Conservation (phyloP, 2,797 vertebrate species). For the Sphaeramia orbicularis region DNA sequence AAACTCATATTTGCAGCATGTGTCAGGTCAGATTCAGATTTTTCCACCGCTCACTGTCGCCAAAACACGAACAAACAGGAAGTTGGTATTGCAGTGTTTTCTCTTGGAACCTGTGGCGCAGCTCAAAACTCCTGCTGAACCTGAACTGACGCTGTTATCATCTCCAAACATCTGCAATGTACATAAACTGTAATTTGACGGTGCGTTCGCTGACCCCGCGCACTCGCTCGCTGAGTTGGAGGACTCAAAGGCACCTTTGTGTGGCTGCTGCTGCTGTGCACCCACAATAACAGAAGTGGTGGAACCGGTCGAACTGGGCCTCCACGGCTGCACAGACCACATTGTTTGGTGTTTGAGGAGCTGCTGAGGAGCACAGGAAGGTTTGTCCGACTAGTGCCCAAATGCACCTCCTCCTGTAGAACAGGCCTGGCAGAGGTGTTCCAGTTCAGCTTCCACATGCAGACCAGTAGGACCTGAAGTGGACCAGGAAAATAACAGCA, state of each 20-base stretch:
- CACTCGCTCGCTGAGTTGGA: conserved; percentile 28
- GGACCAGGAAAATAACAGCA: too few species aligned
- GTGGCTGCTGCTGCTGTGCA: conserved; percentile 63
- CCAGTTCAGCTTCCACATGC: too few species aligned
- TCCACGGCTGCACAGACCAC: conserved; percentile 60
- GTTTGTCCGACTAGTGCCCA: conserved; percentile 58
- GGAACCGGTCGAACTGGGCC: conserved; percentile 80
- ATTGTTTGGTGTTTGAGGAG: conserved; percentile 76
- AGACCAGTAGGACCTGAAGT: too few species aligned
- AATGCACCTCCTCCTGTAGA: conserved; percentile 28
- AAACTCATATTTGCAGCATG: background rate
- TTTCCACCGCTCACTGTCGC: background rate
- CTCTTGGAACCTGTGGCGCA: conserved; percentile 36
- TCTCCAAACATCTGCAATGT: conserved; percentile 64
- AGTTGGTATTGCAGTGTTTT: conserved; percentile 5
- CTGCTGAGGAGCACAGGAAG: conserved; percentile 50
- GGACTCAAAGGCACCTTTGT: conserved; percentile 82
- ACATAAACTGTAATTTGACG: conserved; percentile 68
- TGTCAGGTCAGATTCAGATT: background rate
- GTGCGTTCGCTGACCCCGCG: conserved; percentile 45
- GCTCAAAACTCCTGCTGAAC: conserved; percentile 43
- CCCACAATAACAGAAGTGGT: conserved; percentile 76
- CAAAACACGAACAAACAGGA: conserved; percentile 26
- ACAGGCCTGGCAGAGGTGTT: too few species aligned
- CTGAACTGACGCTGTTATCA: conserved; percentile 64